Percentiles rank a stretch among this genome's conserved stretches.
Conservation (phyloP, 2,113 vertebrate genomes). For the Poeciliopsis prolifica region DNA sequence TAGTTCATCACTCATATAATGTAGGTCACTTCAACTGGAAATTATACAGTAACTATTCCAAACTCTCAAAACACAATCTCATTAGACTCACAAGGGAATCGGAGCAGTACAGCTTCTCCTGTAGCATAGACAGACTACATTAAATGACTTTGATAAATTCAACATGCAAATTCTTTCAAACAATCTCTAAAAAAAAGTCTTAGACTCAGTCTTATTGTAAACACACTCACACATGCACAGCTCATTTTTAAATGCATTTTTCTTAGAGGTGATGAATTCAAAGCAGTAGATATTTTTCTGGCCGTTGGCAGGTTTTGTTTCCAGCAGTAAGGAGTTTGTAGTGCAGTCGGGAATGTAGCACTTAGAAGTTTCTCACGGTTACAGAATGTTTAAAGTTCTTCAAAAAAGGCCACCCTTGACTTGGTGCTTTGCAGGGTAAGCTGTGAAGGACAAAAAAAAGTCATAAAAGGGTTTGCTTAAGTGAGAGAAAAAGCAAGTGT, state of each 20-base stretch:
- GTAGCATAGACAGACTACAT: background rate
- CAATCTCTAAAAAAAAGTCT: conserved; percentile 1
- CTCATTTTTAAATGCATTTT: conserved; percentile 18
- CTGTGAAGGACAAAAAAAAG: conserved; percentile 75
- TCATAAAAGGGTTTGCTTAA: background rate
- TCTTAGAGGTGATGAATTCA: background rate
- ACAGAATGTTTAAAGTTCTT: conserved; percentile 85
- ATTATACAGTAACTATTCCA: conserved; percentile 15
- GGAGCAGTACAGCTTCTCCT: background rate
- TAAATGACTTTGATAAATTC: conserved; percentile 24
- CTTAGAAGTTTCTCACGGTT: background rate
- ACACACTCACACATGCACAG: background rate
- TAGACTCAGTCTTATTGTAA: conserved; percentile 39
- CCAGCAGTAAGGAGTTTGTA: background rate
- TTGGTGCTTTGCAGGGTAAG: conserved; percentile 96
- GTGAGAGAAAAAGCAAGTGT: background rate
- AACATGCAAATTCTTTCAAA: conserved; percentile 25
- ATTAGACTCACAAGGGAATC: conserved; percentile 5
- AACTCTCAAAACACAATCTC: conserved; percentile 11
- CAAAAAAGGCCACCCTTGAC: conserved; percentile 94
- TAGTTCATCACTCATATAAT: conserved; percentile 9
- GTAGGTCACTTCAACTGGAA: conserved; percentile 16
- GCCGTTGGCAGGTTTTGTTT: conserved; percentile 9
- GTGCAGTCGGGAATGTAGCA: conserved; percentile 45
- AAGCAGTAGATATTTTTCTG: conserved; percentile 17